phyloP scores from a whole-genome alignment of 53 echinoderm and acorn worm genomes.

The Mesocentrotus franciscanus region DNA sequence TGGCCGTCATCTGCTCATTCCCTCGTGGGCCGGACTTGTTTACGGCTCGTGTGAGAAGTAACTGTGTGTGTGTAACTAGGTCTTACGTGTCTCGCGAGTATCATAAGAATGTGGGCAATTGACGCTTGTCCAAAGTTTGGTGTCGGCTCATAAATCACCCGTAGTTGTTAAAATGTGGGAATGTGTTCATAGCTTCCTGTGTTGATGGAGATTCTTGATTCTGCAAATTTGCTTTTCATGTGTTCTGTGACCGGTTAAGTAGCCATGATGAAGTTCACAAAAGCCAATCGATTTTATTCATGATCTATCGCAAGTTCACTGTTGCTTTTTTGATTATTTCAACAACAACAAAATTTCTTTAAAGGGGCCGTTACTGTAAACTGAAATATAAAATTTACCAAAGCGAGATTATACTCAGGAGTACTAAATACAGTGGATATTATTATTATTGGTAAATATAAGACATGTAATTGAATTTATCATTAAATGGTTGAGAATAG shows the following conservation, averaged over 20 bases:
- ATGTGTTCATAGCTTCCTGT: neutral
- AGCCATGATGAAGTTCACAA: neutral
- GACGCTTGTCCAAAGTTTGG: neutral
- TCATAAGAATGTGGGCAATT: conserved; percentile 1
- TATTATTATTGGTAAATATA: too few relatives aligned
- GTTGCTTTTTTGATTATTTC: neutral
- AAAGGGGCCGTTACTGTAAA: neutral
- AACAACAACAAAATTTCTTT: neutral
- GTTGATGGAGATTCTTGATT: neutral
- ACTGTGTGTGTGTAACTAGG: neutral
- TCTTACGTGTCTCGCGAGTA: conserved; percentile 6
- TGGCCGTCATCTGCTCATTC: neutral
- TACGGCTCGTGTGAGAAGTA: conserved; percentile 22
- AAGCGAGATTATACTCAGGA: too few relatives aligned
- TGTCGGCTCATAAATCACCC: conserved; percentile 32
- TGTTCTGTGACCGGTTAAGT: neutral
- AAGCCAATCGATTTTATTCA: neutral
- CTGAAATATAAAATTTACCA: neutral
- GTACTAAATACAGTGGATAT: too few relatives aligned
- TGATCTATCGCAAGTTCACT: neutral
- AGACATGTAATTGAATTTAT: too few relatives aligned
- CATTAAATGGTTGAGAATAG: too few relatives aligned
- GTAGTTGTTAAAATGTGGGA: neutral
- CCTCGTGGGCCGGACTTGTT: neutral
- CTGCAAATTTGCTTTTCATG: neutral